Evolutionary conservation across 2,888 invertebrate genomes (phyloP), one percentile per base, ranked within the genome.

Genomic region (Cerastoderma edule): DNA sequence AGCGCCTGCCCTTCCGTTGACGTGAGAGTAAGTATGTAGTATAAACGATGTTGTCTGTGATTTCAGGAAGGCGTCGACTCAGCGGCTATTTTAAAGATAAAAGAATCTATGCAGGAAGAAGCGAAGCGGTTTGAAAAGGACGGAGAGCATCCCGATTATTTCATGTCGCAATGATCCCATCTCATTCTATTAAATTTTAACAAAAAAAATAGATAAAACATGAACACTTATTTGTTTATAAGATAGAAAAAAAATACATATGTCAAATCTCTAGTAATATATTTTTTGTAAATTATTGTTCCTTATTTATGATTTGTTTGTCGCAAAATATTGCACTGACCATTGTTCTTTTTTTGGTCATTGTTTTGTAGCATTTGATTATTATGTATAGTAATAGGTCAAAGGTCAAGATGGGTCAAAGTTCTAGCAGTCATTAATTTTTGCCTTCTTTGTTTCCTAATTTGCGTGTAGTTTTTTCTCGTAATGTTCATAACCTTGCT

Each of bases 61-160:
- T 84, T 90, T 85, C 91, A 92, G 92, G 91, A 91, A 80, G 91
- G 98, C 95, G 98, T 96, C 93, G 99, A 99, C 95, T 98, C 98
- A 93, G 99, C 98, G 93, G 99, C 99, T 95, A 99, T 99, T 94
- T 95, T 99, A 95, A 99, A 99, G 95, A 99, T 99, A 94, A 99
- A 99, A 95, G 99, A 99, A 95, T 98, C 98, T 95, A 99, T 99
- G 98, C 98, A 99, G 94, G 99, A 99, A 94, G 99, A 99, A 94
- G 99, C 99, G 93, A 99, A 98, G 95, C 96, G 98, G 94, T 93
- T 93, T 85, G 92, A 93, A 89, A 93, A 92, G 88, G 89, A 90
- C 78, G 85, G 87, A 70, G 88, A 88, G 71, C 86, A 87, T 75
- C 85, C 87, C 67, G 89, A 88, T 75, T 89, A 86, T 87, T 90